phyloP scores from a whole-genome alignment of 2,113 vertebrate species.

The Sinocyclocheilus anophthalmus region DNA sequence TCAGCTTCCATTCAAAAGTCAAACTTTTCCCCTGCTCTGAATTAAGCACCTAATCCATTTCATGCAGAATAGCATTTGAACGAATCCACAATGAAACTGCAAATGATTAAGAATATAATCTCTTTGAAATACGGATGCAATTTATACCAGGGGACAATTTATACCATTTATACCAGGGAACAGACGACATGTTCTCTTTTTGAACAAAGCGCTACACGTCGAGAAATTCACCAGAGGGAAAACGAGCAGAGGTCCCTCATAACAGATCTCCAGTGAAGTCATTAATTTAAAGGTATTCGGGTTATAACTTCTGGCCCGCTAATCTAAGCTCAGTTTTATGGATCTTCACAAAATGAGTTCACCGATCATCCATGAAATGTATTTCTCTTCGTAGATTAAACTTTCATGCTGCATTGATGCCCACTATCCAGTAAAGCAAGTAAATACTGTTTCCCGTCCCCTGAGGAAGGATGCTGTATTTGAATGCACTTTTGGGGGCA shows the following conservation, averaged over 20 bases:
- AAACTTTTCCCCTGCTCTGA: constrained; percentile 1
- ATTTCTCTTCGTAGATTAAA: constrained; percentile 27
- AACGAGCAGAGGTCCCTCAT: neutral
- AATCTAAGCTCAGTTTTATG: constrained; percentile 3
- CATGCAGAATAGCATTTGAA: constrained; percentile 40
- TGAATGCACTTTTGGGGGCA: neutral
- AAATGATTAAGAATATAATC: constrained; percentile 44
- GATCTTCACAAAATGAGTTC: constrained; percentile 9
- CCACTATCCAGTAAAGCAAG: constrained; percentile 69
- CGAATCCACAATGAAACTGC: constrained; percentile 38
- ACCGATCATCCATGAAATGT: constrained; percentile 5
- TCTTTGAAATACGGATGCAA: constrained; percentile 23
- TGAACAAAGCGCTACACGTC: neutral
- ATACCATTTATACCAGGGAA: constrained; percentile 35
- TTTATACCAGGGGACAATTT: constrained; percentile 41
- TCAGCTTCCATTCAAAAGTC: neutral
- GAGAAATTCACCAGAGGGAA: neutral
- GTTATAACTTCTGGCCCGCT: constrained; percentile 15
- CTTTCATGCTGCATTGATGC: constrained; percentile 67
- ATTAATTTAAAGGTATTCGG: constrained; percentile 11
- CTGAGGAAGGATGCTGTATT: neutral
- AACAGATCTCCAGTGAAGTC: neutral
- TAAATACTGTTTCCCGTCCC: constrained; percentile 43
- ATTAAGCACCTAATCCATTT: constrained; percentile 11
- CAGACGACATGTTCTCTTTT: constrained; percentile 1